Base-by-base conservation (phyloP, 1,140 invertebrate species). In the Hycleus cichorii region DNA sequence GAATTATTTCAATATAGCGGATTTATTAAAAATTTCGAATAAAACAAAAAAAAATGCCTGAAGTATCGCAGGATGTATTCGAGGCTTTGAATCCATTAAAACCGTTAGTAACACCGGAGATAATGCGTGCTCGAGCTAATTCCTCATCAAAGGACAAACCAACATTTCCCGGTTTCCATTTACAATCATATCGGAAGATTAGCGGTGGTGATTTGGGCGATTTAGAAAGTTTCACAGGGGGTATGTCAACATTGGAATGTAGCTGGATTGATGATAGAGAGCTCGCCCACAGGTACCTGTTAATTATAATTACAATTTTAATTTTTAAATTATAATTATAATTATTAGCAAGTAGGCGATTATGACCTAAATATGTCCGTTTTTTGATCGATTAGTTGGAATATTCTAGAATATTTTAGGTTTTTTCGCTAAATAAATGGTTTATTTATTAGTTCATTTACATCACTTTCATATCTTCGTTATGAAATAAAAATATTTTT, bases 201-300 rank as follows among this genome's bases (percentile, higher is more conserved):
- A 18, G 18, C 1, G 7, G 32, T 32, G 7, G 62, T 69, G 74
- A 67, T 63, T 71, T 82, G 49, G 66, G 62, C 27, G 81, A 83
- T 54, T 60, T 82, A 61, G 81, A 83, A 59, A 77, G 76, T 58
- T 83, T 78, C 64, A 79, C 78, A n/a, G 79, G 80, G 59, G 80
- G 78, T n/a, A 70, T 76, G 39, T 66, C 66, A 39, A 48, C 71
- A 64, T 18, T 70, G 67, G 72, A 76, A 52, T 70, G 75, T 64
- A 69, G 70, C 11, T 81, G 77, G 78, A 70, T 78, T 26, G 81
- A 83, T 71, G 79, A 78, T 57, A 78, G 83, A 57, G 77, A 78
- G 52, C 68, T 82, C 8, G 74, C 77, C 47, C 82, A 83, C 77
- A 84, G 83, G 83, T 84, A 78, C 4, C 18, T 18, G 18, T 18